Percentiles rank a stretch among this genome's conserved stretches.
These are phyloP conservation scores for Drosophila heteroneura DNA, from an alignment of 2,888 invertebrate genomes.

Conservation along the genomic window DNA sequence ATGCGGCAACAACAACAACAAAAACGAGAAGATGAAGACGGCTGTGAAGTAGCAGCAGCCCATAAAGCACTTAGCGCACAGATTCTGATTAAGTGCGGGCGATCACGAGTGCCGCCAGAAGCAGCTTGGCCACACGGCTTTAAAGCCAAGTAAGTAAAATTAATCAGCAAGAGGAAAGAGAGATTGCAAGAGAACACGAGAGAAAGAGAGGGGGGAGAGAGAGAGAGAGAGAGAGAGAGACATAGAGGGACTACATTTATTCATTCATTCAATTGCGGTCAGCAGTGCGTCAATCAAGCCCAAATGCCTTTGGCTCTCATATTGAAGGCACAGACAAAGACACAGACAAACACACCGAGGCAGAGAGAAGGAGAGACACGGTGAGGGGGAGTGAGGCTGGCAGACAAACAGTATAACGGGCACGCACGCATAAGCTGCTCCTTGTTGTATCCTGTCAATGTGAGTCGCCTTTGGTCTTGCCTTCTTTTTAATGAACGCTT, in stretches of 20 bases:
- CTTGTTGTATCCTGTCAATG: constrained; percentile 44
- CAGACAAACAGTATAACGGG: constrained; percentile 28
- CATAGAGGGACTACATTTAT: constrained; percentile 27
- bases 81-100: constrained; percentile 77
- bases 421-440: constrained; percentile 47
- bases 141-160: constrained; percentile 55
- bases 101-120: constrained; percentile 25
- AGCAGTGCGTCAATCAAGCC: constrained; percentile 75
- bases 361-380: background rate
- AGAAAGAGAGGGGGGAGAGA: background rate
- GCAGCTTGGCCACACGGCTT: constrained; percentile 24
- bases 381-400: constrained; percentile 7
- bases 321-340: constrained; percentile 32
- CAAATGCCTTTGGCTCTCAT: constrained; percentile 61
- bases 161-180: constrained; percentile 43
- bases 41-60: constrained; percentile 25
- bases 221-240: background rate
- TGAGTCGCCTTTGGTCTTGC: constrained; percentile 37
- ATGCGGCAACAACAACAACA: constrained; percentile 51
- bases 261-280: constrained; percentile 65
- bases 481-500: constrained; percentile 74
- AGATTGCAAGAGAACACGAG: background rate
- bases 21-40: constrained; percentile 16
- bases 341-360: constrained; percentile 15
- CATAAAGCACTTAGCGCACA: constrained; percentile 74